A percentile compares a stretch with the other conserved stretches of the same genome.
These are phyloP conservation scores for Sardina pilchardus DNA, from an alignment of 2,113 vertebrate genomes.

Conservation along the genomic window DNA sequence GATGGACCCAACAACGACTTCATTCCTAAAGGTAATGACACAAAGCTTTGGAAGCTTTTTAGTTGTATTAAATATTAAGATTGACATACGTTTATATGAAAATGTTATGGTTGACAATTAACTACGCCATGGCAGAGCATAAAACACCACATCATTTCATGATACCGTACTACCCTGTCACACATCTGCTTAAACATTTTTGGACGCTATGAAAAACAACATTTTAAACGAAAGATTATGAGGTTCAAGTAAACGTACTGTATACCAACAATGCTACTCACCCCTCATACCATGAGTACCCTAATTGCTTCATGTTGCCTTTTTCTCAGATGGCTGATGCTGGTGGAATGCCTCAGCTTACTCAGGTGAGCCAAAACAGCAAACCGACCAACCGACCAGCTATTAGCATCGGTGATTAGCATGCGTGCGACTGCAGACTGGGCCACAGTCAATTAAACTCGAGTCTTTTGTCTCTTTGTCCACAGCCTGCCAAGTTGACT, in stretches of 20 bases:
- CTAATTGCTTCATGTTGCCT: not conserved
- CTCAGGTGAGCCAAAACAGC: conserved; percentile 72
- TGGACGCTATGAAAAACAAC: no score
- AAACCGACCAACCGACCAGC: not conserved
- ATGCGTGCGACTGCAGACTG: not conserved
- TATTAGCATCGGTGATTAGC: not conserved
- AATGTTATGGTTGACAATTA: not conserved
- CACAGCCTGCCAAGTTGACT: conserved; percentile 86
- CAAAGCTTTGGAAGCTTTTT: no score
- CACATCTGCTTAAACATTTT: no score
- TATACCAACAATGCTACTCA: not conserved
- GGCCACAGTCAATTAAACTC: not conserved
- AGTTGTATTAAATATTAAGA: no score
- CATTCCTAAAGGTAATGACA: conserved; percentile 77
- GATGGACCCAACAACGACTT: conserved; percentile 82
- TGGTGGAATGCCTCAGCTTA: conserved; percentile 87
- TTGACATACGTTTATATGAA: no score
- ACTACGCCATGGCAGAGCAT: not conserved
- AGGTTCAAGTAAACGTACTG: not conserved
- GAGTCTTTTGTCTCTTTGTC: not conserved
- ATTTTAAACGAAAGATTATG: not conserved
- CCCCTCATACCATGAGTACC: not conserved
- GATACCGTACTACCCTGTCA: no score
- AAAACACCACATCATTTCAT: not conserved
- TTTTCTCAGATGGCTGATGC: conserved; percentile 85